Base-by-base conservation (phyloP, 2,888 invertebrate species). In the Pegoplata infirma region DNA sequence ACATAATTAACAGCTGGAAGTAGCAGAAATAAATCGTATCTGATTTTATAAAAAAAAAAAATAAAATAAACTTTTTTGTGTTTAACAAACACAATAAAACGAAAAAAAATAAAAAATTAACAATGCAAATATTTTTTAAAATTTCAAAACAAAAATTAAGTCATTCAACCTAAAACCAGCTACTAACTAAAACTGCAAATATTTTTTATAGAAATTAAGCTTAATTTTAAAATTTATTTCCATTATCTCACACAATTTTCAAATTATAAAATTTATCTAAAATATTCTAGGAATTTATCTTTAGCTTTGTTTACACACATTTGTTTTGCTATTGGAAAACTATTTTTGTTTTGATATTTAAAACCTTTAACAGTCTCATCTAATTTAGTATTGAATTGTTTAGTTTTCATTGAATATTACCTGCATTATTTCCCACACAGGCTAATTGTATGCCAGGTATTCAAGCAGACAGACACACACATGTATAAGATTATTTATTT, bases 21-120 rank as follows among this genome's bases (percentile, higher is more conserved):
- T 12, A 40, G 1, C n/a, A 40, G 36, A n/a, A 40, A 12, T 40
- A 12, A 40, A 56, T 63, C 47, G 63, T 21, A 72, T 72, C 72
- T 56, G 19, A 51, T 51, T 73, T 58, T 73, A 56, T 40, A 49
- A 72, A 71, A 71, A 55, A 63, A 72, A 47, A 12, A 46, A 55
- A 73, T 72, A 36, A 56, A 36, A 49, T 51, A 56, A 47, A 36
- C n/a, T 40, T 21, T 14, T 49, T 23, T 44, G 12, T 14, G 21
- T 58, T 46, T 28, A 10, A 23, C 36, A 40, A 40, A 40, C n/a
- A n/a, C n/a, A n/a, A n/a, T n/a, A n/a, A n/a, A n/a, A n/a, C n/a
- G n/a, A n/a, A n/a, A n/a, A n/a, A n/a, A n/a, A n/a, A 40, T 40
- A 40, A 14, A n/a, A 68, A 49, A 46, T 32, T 23, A 36, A 19